Conservation (phyloP, 2,888 invertebrate species). For the Saturnia japonica region DNA sequence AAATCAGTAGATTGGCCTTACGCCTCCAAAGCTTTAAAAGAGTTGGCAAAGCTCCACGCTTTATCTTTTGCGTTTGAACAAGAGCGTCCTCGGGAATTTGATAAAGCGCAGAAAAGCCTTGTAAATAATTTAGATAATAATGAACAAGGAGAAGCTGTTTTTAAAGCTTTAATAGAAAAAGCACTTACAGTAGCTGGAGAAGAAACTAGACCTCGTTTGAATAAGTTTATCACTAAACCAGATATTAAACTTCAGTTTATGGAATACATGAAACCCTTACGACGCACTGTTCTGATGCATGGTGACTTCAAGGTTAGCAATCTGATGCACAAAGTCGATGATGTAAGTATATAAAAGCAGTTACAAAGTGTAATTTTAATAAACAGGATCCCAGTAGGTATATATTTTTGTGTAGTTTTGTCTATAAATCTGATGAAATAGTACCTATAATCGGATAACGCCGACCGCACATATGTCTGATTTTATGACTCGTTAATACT, state of each 20-base stretch:
- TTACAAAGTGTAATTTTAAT: too few relatives aligned
- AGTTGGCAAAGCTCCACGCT: conserved; percentile 6
- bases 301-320: conserved; percentile 19
- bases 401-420: too few relatives aligned
- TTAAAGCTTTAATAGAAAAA: neutral
- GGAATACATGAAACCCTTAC: neutral
- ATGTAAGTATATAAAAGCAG: too few relatives aligned
- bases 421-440: too few relatives aligned
- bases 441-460: too few relatives aligned
- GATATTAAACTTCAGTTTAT: neutral
- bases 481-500: too few relatives aligned
- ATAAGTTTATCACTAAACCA: neutral
- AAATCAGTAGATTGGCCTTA: too few relatives aligned
- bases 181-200: conserved; percentile 3
- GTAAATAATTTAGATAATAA: neutral
- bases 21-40: neutral
- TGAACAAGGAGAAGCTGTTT: neutral
- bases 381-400: too few relatives aligned
- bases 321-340: too few relatives aligned
- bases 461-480: too few relatives aligned
- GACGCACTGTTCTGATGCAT: neutral
- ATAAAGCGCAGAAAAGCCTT: neutral
- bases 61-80: neutral
- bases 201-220: neutral
- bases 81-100: neutral